Evolutionary conservation across 2,888 invertebrate genomes (phyloP).

Genomic region (Gari tellinella): DNA sequence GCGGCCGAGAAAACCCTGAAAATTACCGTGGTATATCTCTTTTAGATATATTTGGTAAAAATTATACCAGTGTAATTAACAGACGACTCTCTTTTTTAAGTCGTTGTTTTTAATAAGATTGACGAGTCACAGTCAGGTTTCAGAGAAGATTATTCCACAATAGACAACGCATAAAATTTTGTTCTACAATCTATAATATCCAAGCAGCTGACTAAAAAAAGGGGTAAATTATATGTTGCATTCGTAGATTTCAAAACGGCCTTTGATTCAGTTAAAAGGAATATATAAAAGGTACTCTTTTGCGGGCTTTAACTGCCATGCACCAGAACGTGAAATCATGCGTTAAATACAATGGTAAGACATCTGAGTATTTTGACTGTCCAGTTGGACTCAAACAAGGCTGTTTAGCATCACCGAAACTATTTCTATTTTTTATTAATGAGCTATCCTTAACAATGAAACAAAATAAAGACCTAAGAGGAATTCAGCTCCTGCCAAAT

Average conservation of each 20-base stretch:
- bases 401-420: neutral
- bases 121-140: conserved; percentile 1
- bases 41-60: conserved; percentile 5
- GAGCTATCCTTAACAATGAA: neutral
- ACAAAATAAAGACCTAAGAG: neutral
- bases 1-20: neutral
- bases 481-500: neutral
- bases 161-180: conserved; percentile 18
- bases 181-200: neutral
- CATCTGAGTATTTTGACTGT: neutral
- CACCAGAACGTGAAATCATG: neutral
- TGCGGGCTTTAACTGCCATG: neutral
- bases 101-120: conserved; percentile 3
- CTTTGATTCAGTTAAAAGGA: neutral
- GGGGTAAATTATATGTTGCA: conserved; percentile 2
- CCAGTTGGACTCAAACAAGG: conserved; percentile 9
- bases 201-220: neutral
- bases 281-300: neutral
- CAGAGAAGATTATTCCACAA: neutral
- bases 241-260: conserved; percentile 12
- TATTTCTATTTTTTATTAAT: conserved; percentile 7
- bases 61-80: conserved; percentile 2
- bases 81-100: conserved; percentile 1
- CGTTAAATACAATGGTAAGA: neutral
- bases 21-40: conserved; percentile 8